Evolutionary conservation across 1,140 invertebrate species (phyloP).

Genomic region (Hylyphantes graminicola): DNA sequence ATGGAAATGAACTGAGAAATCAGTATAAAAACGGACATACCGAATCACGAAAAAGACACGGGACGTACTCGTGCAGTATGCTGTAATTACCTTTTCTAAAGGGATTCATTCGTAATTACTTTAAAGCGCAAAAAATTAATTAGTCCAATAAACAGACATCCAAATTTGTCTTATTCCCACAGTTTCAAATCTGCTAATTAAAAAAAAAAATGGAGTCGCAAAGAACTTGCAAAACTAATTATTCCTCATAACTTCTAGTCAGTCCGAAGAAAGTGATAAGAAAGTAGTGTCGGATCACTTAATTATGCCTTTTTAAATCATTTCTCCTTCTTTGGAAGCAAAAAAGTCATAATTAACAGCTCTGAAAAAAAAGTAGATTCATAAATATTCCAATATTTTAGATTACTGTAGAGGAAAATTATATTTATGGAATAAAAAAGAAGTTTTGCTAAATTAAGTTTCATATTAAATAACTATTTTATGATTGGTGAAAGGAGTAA

Average conservation of each 20-base stretch:
- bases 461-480: not conserved
- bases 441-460: too few species aligned
- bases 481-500: not conserved
- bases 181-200: constrained; percentile 46
- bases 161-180: constrained; percentile 43
- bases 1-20: constrained; percentile 40
- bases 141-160: constrained; percentile 58
- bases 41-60: too few species aligned
- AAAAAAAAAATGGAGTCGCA: constrained; percentile 30
- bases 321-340: not conserved
- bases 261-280: constrained; percentile 20
- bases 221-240: constrained; percentile 52
- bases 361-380: too few species aligned
- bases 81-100: constrained; percentile 54
- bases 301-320: constrained; percentile 53
- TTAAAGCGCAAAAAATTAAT: constrained; percentile 58
- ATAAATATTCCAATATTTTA: too few species aligned
- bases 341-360: not conserved
- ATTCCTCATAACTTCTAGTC: constrained; percentile 47
- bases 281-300: constrained; percentile 30
- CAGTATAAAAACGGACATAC: not conserved
- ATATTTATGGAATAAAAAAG: too few species aligned
- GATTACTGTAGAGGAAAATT: too few species aligned
- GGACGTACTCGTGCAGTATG: not conserved
- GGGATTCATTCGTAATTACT: constrained; percentile 45